phyloP scores from a whole-genome alignment of 2,113 vertebrate species.

The Poeciliopsis prolifica region DNA sequence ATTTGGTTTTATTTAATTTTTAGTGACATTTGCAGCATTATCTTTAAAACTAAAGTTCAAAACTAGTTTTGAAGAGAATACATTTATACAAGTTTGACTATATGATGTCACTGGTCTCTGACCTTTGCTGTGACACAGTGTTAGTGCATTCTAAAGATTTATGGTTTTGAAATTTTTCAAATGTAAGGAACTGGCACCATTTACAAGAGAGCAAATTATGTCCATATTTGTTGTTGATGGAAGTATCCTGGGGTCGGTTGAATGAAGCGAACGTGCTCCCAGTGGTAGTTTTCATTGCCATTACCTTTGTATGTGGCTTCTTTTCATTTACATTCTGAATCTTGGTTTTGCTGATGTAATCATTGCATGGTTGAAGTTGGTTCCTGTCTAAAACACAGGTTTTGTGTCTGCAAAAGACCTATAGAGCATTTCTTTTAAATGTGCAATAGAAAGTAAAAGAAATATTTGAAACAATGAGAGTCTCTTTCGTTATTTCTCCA shows the following conservation, averaged over 20 bases:
- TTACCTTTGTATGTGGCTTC: neutral
- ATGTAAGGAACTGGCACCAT: neutral
- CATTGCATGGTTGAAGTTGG: no score
- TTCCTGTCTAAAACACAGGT: no score
- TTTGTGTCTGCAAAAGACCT: no score
- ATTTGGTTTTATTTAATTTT: neutral
- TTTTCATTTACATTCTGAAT: neutral
- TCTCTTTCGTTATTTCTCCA: constrained; percentile 23
- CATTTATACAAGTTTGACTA: no score
- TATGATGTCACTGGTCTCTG: no score
- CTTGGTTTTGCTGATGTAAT: neutral
- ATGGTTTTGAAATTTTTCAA: neutral
- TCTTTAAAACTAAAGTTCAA: neutral
- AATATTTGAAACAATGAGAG: neutral
- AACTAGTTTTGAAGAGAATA: no score
- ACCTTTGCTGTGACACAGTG: no score
- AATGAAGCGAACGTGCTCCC: no score
- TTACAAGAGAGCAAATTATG: neutral
- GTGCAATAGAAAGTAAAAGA: neutral
- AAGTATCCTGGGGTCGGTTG: neutral
- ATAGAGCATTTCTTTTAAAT: neutral
- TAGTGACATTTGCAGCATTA: neutral
- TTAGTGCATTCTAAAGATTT: no score
- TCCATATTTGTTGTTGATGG: neutral
- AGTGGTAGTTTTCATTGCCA: no score